phyloP scores from a whole-genome alignment of 2,113 vertebrate genomes.

The Eulacestoma nigropectus region DNA sequence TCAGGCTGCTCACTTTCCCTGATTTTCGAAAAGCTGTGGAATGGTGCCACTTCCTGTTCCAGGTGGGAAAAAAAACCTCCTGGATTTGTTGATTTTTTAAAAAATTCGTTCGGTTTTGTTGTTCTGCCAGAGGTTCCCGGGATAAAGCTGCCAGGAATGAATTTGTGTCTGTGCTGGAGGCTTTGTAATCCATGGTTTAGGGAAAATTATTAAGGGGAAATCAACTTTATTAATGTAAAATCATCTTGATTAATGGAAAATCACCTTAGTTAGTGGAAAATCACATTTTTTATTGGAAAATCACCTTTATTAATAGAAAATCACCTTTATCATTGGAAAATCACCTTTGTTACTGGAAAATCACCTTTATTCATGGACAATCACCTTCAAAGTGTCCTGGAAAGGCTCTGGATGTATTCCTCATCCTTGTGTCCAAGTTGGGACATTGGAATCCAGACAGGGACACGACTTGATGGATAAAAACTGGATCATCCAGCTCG shows the following conservation, averaged over 20 bases:
- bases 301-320: background rate
- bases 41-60: background rate
- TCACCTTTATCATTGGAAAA: background rate
- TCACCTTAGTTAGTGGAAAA: background rate
- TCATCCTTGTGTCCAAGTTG: background rate
- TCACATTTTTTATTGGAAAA: background rate
- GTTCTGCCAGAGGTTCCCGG: background rate
- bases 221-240: background rate
- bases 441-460: background rate
- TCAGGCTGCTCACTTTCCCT: background rate
- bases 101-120: background rate
- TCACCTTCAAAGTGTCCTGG: accelerated
- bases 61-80: accelerated
- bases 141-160: background rate
- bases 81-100: background rate
- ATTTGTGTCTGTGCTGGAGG: accelerated
- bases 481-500: accelerated
- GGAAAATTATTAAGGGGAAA: background rate
- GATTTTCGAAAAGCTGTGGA: background rate
- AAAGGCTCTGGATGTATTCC: background rate
- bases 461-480: background rate
- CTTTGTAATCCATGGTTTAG: background rate
- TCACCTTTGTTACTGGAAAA: background rate
- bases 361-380: background rate
- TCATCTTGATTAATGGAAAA: background rate